These are phyloP conservation scores for Volucella bombylans DNA, from an alignment of 2,888 invertebrate genomes.

Conservation along the genomic window DNA sequence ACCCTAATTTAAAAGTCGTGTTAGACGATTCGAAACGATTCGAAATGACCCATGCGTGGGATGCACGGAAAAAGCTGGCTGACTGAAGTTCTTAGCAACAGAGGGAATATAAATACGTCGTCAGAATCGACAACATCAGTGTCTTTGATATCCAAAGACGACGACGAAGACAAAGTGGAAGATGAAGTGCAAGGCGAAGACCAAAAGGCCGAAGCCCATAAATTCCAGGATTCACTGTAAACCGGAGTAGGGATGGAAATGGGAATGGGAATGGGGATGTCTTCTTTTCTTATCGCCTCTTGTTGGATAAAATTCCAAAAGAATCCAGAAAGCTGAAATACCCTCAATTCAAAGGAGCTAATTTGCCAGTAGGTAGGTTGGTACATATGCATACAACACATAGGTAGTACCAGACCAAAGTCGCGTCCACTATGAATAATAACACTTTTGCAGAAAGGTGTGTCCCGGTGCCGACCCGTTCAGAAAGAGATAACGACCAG, in stretches of 20 bases:
- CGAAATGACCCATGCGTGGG: slow-evolving; percentile 70
- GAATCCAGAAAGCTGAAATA: slow-evolving; percentile 35
- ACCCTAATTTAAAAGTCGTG: slow-evolving; percentile 74
- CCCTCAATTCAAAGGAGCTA: slow-evolving; percentile 20
- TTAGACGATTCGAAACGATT: slow-evolving; percentile 72
- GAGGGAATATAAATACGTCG: slow-evolving; percentile 66
- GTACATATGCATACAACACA: too few species aligned
- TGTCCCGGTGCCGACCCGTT: slow-evolving; percentile 50
- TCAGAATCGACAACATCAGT: slow-evolving; percentile 73
- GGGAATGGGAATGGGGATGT: slow-evolving; percentile 30
- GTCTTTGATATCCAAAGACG: slow-evolving; percentile 64
- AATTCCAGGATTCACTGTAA: slow-evolving; percentile 47
- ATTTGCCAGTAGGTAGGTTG: slow-evolving; percentile 36
- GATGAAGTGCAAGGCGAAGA: too few species aligned
- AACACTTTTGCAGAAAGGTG: slow-evolving; percentile 70
- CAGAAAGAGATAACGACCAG: slow-evolving; percentile 8
- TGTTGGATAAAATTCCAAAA: slow-evolving; percentile 17
- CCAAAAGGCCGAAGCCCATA: slow-evolving; percentile 51
- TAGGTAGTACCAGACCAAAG: too few species aligned
- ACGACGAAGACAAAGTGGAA: too few species aligned
- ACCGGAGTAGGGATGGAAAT: slow-evolving; percentile 18
- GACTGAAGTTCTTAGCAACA: not conserved
- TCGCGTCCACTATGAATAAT: slow-evolving; percentile 37
- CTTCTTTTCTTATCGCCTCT: slow-evolving; percentile 58
- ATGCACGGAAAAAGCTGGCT: slow-evolving; percentile 68